These are phyloP conservation scores for Bombyx mori DNA, from an alignment of 1,140 invertebrate genomes.

Conservation along the genomic window DNA sequence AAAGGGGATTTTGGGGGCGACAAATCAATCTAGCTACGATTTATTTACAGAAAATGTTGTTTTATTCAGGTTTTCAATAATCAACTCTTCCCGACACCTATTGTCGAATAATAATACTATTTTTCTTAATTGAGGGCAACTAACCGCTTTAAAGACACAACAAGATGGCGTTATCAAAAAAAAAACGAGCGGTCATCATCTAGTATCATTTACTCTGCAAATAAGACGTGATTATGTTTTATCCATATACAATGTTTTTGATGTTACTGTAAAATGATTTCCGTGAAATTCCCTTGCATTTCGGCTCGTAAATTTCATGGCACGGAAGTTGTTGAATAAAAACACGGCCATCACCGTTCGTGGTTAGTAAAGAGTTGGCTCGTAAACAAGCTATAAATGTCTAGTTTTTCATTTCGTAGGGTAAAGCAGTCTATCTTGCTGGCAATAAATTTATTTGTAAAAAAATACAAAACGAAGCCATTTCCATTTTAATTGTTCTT, in stretches of 20 bases:
- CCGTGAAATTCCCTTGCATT: not conserved
- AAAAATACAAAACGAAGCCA: conserved; percentile 25
- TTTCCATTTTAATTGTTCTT: conserved; percentile 37
- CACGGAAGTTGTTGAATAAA: conserved; percentile 23
- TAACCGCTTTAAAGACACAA: no score
- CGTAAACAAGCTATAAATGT: conserved; percentile 49
- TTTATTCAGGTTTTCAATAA: no score
- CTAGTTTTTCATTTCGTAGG: conserved; percentile 28
- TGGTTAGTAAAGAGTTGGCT: conserved; percentile 44
- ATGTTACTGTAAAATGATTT: not conserved
- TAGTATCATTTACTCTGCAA: conserved; percentile 5
- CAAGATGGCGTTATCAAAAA: no score
- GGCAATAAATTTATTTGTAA: conserved; percentile 29
- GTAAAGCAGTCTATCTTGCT: conserved; percentile 16
- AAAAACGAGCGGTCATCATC: no score
- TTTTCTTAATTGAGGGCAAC: no score
- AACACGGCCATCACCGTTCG: conserved; percentile 33
- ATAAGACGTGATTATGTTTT: not conserved
- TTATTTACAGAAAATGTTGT: no score
- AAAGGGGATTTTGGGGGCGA: no score
- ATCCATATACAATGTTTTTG: not conserved
- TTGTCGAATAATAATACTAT: no score
- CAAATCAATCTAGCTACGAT: no score
- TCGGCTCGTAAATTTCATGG: conserved; percentile 14
- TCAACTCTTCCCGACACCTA: no score